phyloP scores from a whole-genome alignment of 2,113 vertebrate genomes.

The Crotalus horridus region DNA sequence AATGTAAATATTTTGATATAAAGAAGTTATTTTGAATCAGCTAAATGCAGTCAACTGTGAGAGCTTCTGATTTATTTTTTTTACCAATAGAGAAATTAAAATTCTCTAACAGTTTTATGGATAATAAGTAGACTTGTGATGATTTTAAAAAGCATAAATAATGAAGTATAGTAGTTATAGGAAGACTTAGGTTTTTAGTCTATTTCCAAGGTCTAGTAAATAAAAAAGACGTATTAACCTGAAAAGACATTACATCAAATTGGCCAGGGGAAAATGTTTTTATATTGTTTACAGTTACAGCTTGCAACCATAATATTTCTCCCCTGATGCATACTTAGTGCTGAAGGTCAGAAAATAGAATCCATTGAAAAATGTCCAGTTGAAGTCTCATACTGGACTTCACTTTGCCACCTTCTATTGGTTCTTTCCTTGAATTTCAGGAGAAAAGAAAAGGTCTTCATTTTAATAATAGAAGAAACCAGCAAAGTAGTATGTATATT shows the following conservation, averaged over 20 bases:
- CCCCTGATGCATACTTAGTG: neutral
- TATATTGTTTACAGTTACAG: conserved; percentile 36
- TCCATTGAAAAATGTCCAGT: neutral
- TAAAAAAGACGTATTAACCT: conserved; percentile 19
- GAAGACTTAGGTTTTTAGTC: conserved; percentile 10
- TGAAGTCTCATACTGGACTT: neutral
- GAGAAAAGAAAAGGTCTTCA: neutral
- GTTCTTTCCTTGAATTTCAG: neutral
- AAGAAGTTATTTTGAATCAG: no score
- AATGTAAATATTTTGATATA: no score
- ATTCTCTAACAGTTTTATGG: no score
- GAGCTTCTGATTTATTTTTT: no score
- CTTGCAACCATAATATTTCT: conserved; percentile 39
- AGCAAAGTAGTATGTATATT: neutral
- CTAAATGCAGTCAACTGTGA: no score
- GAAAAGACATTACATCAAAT: conserved; percentile 23
- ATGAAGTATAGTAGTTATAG: no score
- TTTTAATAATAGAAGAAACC: neutral
- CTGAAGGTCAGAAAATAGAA: conserved; percentile 1
- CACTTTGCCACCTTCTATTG: neutral
- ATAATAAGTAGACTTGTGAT: neutral
- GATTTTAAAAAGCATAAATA: no score
- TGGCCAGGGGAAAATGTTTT: conserved; percentile 26
- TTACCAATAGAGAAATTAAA: no score
- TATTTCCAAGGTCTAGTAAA: conserved; percentile 3